phyloP scores from a whole-genome alignment of 2,888 invertebrate genomes.

The Andrena chrysosceles region DNA sequence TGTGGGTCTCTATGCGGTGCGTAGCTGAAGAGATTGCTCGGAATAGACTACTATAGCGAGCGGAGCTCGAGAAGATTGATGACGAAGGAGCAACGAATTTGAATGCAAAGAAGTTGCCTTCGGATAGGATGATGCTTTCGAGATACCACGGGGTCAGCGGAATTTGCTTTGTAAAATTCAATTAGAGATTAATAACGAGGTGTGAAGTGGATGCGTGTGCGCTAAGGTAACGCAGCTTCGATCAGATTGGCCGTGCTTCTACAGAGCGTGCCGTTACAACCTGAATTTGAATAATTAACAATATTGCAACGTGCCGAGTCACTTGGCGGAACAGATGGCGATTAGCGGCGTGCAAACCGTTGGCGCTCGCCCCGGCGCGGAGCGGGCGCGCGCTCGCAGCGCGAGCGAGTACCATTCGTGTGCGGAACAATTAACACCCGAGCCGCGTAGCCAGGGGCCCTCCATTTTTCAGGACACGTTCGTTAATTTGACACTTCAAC shows the following conservation, averaged over 20 bases:
- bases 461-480: conserved; percentile 71
- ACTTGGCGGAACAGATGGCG: conserved; percentile 70
- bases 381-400: background rate
- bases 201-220: conserved; percentile 29
- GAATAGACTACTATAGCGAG: too few relatives aligned
- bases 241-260: conserved; percentile 54
- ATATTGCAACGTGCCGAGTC: conserved; percentile 65
- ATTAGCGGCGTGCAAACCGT: conserved; percentile 68
- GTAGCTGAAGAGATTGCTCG: too few relatives aligned
- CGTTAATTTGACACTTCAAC: conserved; percentile 69
- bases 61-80: background rate
- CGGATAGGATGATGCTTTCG: background rate
- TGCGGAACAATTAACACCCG: conserved; percentile 74
- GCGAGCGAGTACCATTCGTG: conserved; percentile 60
- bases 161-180: conserved; percentile 35
- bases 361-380: conserved; percentile 58
- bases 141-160: conserved; percentile 12
- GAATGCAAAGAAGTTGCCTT: background rate
- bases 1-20: too few relatives aligned
- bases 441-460: conserved; percentile 35
- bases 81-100: background rate
- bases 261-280: conserved; percentile 40
- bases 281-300: conserved; percentile 65
- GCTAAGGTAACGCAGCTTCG: conserved; percentile 33
- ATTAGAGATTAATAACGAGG: conserved; percentile 49